Evolutionary conservation across 2,113 vertebrate genomes (phyloP), one percentile per base, ranked within the genome.

Genomic region (Capreolus pygargus): DNA sequence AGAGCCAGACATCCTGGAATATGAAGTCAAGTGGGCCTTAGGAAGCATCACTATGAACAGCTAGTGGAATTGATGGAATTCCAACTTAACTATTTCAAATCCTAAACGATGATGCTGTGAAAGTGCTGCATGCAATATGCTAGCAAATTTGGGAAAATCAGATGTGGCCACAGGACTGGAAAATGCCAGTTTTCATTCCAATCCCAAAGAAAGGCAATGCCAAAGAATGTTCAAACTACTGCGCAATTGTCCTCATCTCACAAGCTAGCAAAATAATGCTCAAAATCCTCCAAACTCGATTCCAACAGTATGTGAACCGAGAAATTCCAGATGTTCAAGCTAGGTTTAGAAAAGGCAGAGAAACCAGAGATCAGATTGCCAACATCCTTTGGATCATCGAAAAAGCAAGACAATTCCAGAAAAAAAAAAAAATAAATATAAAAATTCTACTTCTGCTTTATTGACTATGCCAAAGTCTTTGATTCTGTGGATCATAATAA

Each of bases 371-470:
- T 74, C 67, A 39, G n/a, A 74, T 23, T 74, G n/a, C n/a, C 67
- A 39, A 74, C 10, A 74, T 39, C n/a, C 1, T 0, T 74, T 74
- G 21, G n/a, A 25, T 74, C n/a, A 39, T 23, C 0, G 0, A 5
- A 39, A 74, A 74, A 23, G 5, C n/a, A 74, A 74, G 67, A 74
- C 9, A 74, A 23, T 74, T 74, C n/a, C 67, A 74, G n/a, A 2
- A 6, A 12, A 45, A 45, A 45, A 45, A 45, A 6, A 45, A 13
- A 50, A 50, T 50, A 50, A 50, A 50, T 12, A 50, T 50, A 21
- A 70, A 70, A 39, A 74, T 39, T 12, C 10, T 13, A 70, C 10
- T 70, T 39, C 67, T 70, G 67, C 67, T 39, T 70, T 70, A 39
- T 39, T 70, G n/a, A 23, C 67, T 70, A 70, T 70, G 10, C 9